Conservation (phyloP, 2,113 vertebrate genomes). For the Malurus cyaneus region DNA sequence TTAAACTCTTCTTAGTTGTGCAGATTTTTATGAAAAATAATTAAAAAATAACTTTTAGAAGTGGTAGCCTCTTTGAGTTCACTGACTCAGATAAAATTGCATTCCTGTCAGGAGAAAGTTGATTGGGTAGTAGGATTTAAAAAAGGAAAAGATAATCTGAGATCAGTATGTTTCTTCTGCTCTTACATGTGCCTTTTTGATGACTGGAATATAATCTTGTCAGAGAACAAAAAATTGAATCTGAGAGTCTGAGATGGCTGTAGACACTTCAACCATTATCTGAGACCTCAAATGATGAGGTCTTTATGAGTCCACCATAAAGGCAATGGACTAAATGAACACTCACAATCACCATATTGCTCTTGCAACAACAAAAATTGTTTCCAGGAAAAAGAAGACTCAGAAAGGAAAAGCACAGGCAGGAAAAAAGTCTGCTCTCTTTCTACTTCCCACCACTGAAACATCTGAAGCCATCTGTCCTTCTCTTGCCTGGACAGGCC, state of each 20-base stretch:
- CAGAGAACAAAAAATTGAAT: not conserved
- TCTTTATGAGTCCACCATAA: not conserved
- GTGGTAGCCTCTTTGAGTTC: not conserved
- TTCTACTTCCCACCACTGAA: not conserved
- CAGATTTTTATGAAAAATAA: not conserved
- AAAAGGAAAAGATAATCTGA: not conserved
- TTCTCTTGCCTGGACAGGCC: not conserved
- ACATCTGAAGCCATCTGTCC: not conserved
- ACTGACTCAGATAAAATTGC: not conserved
- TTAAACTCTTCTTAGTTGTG: not conserved
- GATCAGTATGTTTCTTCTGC: not conserved
- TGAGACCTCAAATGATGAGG: not conserved
- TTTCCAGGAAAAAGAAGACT: not conserved
- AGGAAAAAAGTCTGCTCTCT: not conserved
- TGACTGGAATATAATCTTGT: not conserved
- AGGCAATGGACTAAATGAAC: not conserved
- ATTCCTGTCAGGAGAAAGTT: not conserved
- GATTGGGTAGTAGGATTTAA: not conserved
- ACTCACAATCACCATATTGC: not conserved
- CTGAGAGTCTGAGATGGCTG: not conserved
- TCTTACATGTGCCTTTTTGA: not conserved
- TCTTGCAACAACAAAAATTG: not conserved
- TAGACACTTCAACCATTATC: not conserved
- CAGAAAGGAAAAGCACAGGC: not conserved
- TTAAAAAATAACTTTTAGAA: not conserved